These are phyloP conservation scores for Gryon sp. DNA, from an alignment of 1,140 invertebrate species.

Conservation along the genomic window DNA sequence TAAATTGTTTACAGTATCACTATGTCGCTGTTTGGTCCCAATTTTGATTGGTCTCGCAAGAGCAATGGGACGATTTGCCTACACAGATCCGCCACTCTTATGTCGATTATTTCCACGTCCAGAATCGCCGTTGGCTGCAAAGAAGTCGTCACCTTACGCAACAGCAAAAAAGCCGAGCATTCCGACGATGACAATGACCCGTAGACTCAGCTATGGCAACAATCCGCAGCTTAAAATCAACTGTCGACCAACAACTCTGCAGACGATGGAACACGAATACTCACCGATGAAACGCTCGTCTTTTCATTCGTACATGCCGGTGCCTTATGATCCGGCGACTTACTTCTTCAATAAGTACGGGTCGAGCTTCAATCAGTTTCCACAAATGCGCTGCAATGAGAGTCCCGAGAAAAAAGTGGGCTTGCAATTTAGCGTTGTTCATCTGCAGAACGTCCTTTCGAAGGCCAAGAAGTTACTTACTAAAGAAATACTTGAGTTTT, in stretches of 20 bases:
- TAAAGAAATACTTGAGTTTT: slow-evolving; percentile 88
- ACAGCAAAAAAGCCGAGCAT: slow-evolving; percentile 79
- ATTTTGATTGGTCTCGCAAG: slow-evolving; percentile 91
- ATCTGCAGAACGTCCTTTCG: slow-evolving; percentile 88
- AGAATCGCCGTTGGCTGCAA: slow-evolving; percentile 80
- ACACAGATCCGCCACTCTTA: slow-evolving; percentile 87
- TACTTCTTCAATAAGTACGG: slow-evolving; percentile 96
- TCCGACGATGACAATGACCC: slow-evolving; percentile 84
- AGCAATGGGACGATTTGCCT: slow-evolving; percentile 92
- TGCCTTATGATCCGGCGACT: slow-evolving; percentile 88
- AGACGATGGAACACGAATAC: slow-evolving; percentile 73
- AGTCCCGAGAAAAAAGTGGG: slow-evolving; percentile 83
- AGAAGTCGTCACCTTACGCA: background rate
- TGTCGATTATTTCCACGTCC: slow-evolving; percentile 91
- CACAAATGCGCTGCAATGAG: slow-evolving; percentile 87
- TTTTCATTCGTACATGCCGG: slow-evolving; percentile 83
- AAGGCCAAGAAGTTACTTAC: slow-evolving; percentile 93
- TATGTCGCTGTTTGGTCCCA: slow-evolving; percentile 92
- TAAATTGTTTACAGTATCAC: slow-evolving; percentile 80
- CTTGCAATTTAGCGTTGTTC: slow-evolving; percentile 86
- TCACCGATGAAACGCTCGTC: slow-evolving; percentile 74
- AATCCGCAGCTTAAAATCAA: slow-evolving; percentile 79
- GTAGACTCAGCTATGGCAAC: slow-evolving; percentile 93
- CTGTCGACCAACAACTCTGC: slow-evolving; percentile 63
- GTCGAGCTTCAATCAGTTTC: slow-evolving; percentile 94